Evolutionary conservation across 2,113 vertebrate species (phyloP), one percentile per base, ranked within the genome.

Genomic region (Bujurquina vittata): DNA sequence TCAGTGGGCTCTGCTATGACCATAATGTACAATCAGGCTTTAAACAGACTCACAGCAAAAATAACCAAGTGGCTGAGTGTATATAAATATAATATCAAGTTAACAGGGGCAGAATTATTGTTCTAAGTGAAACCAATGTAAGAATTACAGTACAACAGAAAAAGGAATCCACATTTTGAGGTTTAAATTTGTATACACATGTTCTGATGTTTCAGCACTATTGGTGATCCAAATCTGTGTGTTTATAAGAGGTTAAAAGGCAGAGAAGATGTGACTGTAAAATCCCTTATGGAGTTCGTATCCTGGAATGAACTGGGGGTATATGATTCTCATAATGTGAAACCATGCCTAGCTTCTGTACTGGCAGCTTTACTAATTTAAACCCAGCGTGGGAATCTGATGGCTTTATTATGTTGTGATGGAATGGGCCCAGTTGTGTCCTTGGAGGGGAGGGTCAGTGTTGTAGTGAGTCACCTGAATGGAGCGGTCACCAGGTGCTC

Each of bases 241-340:
- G 54, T 74, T 76, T 67, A 54, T 37, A 72, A 72, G 46, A n/a
- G 65, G 23, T 72, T 72, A 20, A 72, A 72, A 52, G 52, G 65
- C 46, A 52, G 23, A 49, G 33, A 40, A 1, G 4, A 75, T 7
- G 57, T 17, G 40, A n/a, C 65, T 72, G 43, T 17, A 26, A 18
- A 75, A 81, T 61, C 43, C 35, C 22, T 75, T 18, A 33, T 46
- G 69, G 22, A 31, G 17, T 52, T 72, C 46, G 17, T 52, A 52
- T 52, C 65, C 65, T 72, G 46, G 46, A 26, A 52, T 72, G 65
- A 72, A 72, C 65, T 72, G 46, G 26, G 26, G 31, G 1, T 5
- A 52, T 52, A 31, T 52, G 65, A 52, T 7, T 69, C 43, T 31
- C 10, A 3, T 52, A 72, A 72, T n/a, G 46, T 72, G 0, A 72